Conservation (phyloP, 2,797 vertebrate genomes). For the Peromyscus nudipes region DNA sequence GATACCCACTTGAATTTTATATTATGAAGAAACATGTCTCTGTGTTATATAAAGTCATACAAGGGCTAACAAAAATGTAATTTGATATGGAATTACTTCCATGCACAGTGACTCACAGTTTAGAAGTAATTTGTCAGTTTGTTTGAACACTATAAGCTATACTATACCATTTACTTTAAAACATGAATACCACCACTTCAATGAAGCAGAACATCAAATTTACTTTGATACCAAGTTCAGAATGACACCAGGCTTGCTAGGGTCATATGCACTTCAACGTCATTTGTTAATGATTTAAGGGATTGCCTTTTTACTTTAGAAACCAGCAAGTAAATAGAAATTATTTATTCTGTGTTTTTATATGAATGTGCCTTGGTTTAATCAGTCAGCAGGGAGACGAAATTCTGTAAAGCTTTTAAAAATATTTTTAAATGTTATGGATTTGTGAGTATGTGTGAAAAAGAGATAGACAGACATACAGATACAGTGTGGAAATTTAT, state of each 20-base stretch:
- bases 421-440: no score
- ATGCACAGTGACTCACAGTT: not conserved
- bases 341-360: not conserved
- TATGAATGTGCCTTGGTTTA: not conserved
- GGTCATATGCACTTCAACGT: not conserved
- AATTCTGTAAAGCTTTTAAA: not conserved
- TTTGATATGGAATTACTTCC: not conserved
- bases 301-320: constrained; percentile 40
- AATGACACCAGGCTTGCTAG: not conserved
- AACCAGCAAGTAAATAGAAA: not conserved
- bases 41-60: not conserved
- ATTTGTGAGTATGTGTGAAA: not conserved
- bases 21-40: not conserved
- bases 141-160: not conserved
- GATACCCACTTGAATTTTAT: not conserved
- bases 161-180: not conserved
- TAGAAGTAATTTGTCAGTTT: not conserved
- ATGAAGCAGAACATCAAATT: not conserved
- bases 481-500: not conserved
- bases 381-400: not conserved
- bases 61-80: not conserved
- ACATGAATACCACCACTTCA: not conserved
- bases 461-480: not conserved
- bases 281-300: constrained; percentile 1
- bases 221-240: constrained; percentile 47